Base-by-base conservation (phyloP, 2,888 invertebrate species). In the Orthonychiurus folsomi region DNA sequence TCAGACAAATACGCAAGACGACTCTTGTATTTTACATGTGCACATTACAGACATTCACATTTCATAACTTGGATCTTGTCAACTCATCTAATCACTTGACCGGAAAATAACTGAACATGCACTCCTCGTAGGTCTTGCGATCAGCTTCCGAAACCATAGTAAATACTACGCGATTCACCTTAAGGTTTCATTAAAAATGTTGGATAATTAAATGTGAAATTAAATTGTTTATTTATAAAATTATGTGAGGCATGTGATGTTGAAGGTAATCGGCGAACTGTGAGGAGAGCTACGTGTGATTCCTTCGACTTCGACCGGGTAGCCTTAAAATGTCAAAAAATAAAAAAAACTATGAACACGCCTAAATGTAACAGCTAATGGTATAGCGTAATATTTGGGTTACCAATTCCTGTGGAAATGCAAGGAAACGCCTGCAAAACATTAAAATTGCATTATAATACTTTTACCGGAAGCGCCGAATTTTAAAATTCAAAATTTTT, bases 331-430 rank as follows among this genome's bases (percentile, higher is more conserved):
- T n/a, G n/a, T n/a, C n/a, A n/a, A n/a, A n/a, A n/a, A n/a, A n/a
- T n/a, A n/a, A n/a, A n/a, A n/a, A n/a, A n/a, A n/a, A n/a, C n/a
- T n/a, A n/a, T n/a, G n/a, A n/a, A n/a, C n/a, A n/a, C n/a, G n/a
- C n/a, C n/a, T n/a, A 65, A 61, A 60, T 58, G 56, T 59, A 53
- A 55, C 61, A 64, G n/a, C n/a, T 55, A 55, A 48, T 50, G 53
- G 53, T 62, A 62, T 60, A 21, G 18, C 18, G 15, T 52, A 26
- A 37, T 62, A 25, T 50, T 15, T 23, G 21, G 3, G 48, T 54
- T 50, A 47, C 75, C 93, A 66, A 93, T 82, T n/a, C 93, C 93
- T 2, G 93, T 93, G 0, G 91, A 89, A 74, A 93, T 89, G 75
- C 93, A 93, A 0, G 92, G 92, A 75, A 93, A 92, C 0, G 92